Conservation (phyloP, 2,888 invertebrate species). For the Macrosiphum euphorbiae region DNA sequence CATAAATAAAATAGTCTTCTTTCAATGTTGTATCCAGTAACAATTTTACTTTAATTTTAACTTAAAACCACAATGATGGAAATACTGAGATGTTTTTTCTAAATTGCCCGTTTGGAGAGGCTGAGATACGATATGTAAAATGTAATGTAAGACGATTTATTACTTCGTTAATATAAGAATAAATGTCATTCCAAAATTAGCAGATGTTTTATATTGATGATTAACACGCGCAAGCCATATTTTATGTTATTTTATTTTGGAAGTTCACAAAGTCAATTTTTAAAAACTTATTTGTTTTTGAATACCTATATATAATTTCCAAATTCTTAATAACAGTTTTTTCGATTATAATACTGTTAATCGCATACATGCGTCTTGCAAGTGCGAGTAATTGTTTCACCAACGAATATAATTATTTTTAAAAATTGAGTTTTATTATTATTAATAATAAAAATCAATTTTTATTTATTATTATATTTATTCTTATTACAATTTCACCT, state of each 20-base stretch:
- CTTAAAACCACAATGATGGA: background rate
- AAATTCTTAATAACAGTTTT: background rate
- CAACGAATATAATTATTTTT: background rate
- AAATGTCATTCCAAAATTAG: background rate
- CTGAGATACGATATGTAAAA: background rate
- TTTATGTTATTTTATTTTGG: background rate
- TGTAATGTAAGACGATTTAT: background rate
- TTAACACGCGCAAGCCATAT: background rate
- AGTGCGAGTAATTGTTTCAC: background rate
- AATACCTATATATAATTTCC: background rate
- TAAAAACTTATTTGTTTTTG: background rate
- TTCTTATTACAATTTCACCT: background rate
- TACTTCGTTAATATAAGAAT: conserved; percentile 3
- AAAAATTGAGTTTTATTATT: background rate
- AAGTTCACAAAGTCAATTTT: background rate
- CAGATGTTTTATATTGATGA: background rate
- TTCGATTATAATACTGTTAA: background rate
- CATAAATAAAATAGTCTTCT: no score
- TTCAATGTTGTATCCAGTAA: no score
- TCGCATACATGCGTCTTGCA: background rate
- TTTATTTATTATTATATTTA: background rate
- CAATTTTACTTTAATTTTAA: no score
- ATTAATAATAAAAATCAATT: no score
- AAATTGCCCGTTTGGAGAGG: background rate
- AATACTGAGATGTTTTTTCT: background rate